Percentiles rank a stretch among this genome's conserved stretches.
These are phyloP conservation scores for Mus minutoides DNA, from an alignment of 2,797 vertebrate species.

Conservation along the genomic window DNA sequence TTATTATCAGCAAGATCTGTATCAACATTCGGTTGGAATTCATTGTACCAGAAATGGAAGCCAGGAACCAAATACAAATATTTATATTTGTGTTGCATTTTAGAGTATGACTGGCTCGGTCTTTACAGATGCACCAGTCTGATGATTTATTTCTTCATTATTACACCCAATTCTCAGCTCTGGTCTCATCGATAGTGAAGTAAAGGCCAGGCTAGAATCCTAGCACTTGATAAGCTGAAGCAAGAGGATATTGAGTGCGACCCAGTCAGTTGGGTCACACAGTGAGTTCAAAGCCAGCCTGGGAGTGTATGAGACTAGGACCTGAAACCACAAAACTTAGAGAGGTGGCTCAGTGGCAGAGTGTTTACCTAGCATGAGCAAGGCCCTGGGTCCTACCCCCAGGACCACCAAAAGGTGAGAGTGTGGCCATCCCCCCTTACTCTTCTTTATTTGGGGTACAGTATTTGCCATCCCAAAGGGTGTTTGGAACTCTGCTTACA, in stretches of 20 bases:
- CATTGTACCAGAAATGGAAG: slow-evolving; percentile 16
- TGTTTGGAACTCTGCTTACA: neutral
- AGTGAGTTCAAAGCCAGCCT: neutral
- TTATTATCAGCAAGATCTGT: neutral
- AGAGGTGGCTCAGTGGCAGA: neutral
- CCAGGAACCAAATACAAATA: neutral
- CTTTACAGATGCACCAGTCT: neutral
- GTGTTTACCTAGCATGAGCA: neutral
- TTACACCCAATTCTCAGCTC: slow-evolving; percentile 39
- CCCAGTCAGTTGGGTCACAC: neutral
- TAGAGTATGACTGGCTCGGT: neutral
- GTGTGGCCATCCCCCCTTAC: neutral
- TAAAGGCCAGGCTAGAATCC: neutral
- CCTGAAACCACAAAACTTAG: neutral
- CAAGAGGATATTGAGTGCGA: neutral
- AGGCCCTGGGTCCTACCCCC: neutral
- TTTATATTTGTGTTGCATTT: neutral
- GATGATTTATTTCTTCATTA: neutral
- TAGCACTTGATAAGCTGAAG: neutral
- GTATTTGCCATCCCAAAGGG: neutral
- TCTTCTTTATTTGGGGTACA: neutral
- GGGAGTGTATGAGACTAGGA: too few species aligned
- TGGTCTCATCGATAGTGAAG: slow-evolving; percentile 7
- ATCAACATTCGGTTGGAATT: neutral
- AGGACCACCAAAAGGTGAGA: neutral